Conservation (phyloP, 2,888 invertebrate genomes). For the Andricus quercusramuli region DNA sequence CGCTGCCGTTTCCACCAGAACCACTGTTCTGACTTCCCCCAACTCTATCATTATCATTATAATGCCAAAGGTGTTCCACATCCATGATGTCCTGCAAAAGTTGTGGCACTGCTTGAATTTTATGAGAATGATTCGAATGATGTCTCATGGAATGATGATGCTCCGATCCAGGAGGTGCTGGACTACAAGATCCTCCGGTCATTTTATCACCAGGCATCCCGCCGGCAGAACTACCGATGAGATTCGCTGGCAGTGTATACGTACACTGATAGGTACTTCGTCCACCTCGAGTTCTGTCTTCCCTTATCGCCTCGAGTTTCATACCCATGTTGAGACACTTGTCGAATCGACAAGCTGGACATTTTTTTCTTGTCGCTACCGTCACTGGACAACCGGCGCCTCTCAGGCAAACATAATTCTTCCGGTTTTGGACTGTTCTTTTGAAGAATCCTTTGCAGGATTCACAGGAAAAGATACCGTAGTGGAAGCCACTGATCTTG, state of each 20-base stretch:
- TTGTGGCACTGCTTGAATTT: constrained; percentile 75
- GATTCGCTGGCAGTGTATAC: constrained; percentile 88
- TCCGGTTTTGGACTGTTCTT: constrained; percentile 98
- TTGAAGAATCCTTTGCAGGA: constrained; percentile 99
- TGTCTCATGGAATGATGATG: constrained; percentile 74
- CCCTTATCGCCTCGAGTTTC: constrained; percentile 98
- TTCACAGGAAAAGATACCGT: constrained; percentile 98
- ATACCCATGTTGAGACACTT: constrained; percentile 97
- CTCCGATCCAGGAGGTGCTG: constrained; percentile 73
- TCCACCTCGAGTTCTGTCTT: constrained; percentile 96
- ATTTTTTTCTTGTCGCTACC: constrained; percentile 96
- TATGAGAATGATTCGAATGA: constrained; percentile 75
- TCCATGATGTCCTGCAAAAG: constrained; percentile 93
- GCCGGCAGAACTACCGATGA: constrained; percentile 80
- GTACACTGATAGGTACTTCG: constrained; percentile 97
- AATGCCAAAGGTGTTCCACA: constrained; percentile 97
- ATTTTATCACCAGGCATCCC: constrained; percentile 78
- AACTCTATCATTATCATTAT: constrained; percentile 89
- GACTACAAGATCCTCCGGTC: constrained; percentile 71
- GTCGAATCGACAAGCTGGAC: constrained; percentile 97
- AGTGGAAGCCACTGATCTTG: constrained; percentile 97
- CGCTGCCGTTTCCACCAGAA: constrained; percentile 48
- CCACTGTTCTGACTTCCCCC: constrained; percentile 80
- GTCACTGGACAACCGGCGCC: constrained; percentile 96
- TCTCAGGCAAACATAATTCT: constrained; percentile 95